Base-by-base conservation (phyloP, 2,113 vertebrate genomes). In the Mirounga angustirostris region DNA sequence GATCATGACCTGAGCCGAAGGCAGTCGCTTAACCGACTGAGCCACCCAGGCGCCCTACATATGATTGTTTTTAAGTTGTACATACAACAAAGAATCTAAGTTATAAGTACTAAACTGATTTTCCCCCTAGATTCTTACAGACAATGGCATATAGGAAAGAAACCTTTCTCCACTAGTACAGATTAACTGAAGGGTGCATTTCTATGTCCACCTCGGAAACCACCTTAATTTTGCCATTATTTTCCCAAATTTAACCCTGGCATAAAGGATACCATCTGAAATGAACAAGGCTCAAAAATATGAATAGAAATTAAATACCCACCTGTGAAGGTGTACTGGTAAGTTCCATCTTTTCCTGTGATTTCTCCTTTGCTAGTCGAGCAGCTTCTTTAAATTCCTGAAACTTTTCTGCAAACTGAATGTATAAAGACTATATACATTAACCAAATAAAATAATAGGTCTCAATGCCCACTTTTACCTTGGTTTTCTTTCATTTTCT, bases 331-430 rank as follows among this genome's bases (percentile, higher is more conserved):
- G 99, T 96, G 99, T 99, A 97, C 99, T 99, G 94, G 99, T 99
- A 98, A 99, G 99, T 89, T 99, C 99, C 99, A 99, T 99, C 98
- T 99, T 99, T 97, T 99, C 99, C 90, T 99, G 99, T 73, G 99
- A 99, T 98, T 99, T 99, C 98, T 99, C 99, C 98, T 99, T 99
- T 89, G 99, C 99, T 76, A 99, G 98, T 89, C 99, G 99, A 0
- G 99, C 99, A 95, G 99, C 99, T 99, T 99, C 99, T 98, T 99
- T 99, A 98, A 99, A 99, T 98, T 99, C 99, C 93, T 99, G 99
- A 99, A 99, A 99, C 98, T 99, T 99, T 98, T 99, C 99, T 98
- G 99, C 99, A 99, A 99, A 99, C 99, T 99, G 97, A 98, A 98
- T 74, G 97, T 73, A 96, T 73, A 95, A 94, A 98, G 94, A 98